Evolutionary conservation across 2,797 vertebrate genomes (phyloP).

Genomic region (Todus mexicanus): DNA sequence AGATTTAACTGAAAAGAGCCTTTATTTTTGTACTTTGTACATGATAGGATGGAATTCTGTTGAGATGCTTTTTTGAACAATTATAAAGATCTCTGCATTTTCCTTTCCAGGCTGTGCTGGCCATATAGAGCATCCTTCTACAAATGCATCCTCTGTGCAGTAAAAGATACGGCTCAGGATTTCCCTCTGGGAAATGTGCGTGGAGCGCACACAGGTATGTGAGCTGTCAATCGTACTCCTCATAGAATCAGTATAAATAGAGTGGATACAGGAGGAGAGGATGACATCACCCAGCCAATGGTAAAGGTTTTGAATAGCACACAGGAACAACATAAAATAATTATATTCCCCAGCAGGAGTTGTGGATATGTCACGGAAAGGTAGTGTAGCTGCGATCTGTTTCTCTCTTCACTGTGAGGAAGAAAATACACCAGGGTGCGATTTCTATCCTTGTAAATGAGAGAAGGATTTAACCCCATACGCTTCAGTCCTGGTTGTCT

Average conservation of each 20-base stretch:
- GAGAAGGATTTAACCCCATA: neutral
- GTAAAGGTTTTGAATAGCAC: neutral
- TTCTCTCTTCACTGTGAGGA: neutral
- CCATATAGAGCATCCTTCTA: neutral
- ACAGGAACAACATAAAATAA: neutral
- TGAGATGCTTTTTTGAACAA: slow-evolving; percentile 22
- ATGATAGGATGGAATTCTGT: slow-evolving; percentile 3
- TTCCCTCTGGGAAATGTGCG: neutral
- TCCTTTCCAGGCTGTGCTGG: neutral
- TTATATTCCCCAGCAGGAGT: neutral
- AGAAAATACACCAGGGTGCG: neutral
- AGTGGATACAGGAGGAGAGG: neutral
- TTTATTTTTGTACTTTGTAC: slow-evolving; percentile 35
- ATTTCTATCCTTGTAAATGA: neutral
- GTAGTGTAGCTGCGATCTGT: neutral
- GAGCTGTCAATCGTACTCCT: neutral
- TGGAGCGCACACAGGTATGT: neutral
- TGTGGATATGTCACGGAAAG: neutral
- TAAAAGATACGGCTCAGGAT: neutral
- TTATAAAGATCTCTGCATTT: neutral
- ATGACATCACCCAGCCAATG: neutral
- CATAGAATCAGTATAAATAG: neutral
- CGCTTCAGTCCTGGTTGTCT: neutral
- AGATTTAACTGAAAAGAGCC: slow-evolving; percentile 34
- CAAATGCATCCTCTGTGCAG: neutral